phyloP scores from a whole-genome alignment of 2,888 invertebrate genomes.

The Neelides folsomi region DNA sequence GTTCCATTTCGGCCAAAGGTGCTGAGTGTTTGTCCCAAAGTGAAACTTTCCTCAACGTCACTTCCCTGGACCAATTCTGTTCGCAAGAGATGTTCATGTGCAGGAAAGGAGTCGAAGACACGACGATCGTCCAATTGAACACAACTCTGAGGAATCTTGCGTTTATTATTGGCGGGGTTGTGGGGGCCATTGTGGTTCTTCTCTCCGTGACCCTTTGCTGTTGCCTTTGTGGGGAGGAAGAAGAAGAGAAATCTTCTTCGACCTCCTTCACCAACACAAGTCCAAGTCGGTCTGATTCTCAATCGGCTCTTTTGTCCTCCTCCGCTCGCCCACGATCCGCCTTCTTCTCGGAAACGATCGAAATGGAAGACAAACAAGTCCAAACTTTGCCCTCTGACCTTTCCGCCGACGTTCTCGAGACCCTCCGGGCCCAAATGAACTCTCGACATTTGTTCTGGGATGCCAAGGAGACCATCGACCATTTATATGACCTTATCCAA shows the following conservation, averaged over 20 bases:
- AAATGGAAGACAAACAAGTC: conserved; percentile 48
- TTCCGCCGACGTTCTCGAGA: conserved; percentile 56
- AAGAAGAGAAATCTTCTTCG: conserved; percentile 12
- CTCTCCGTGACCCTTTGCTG: conserved; percentile 27
- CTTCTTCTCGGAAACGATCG: conserved; percentile 26
- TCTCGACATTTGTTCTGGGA: conserved; percentile 59
- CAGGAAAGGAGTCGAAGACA: conserved; percentile 20
- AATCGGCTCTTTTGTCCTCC: neutral
- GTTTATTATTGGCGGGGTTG: conserved; percentile 28
- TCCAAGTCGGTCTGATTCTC: neutral
- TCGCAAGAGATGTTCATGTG: conserved; percentile 22
- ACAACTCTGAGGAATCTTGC: conserved; percentile 24
- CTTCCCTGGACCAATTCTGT: conserved; percentile 14
- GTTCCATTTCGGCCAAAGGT: conserved; percentile 21
- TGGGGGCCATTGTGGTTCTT: conserved; percentile 23
- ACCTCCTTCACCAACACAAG: neutral
- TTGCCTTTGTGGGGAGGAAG: conserved; percentile 15
- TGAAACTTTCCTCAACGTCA: conserved; percentile 10
- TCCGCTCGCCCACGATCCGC: conserved; percentile 14
- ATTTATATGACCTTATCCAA: conserved; percentile 51
- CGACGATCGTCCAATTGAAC: conserved; percentile 14
- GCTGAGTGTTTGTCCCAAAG: conserved; percentile 15
- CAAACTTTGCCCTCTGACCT: conserved; percentile 62
- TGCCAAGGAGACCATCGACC: conserved; percentile 62
- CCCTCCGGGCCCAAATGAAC: conserved; percentile 53